Percentiles rank a stretch among this genome's conserved stretches.
Evolutionary conservation across 1,140 invertebrate species (phyloP).

Genomic region (Drosophila tropicalis): DNA sequence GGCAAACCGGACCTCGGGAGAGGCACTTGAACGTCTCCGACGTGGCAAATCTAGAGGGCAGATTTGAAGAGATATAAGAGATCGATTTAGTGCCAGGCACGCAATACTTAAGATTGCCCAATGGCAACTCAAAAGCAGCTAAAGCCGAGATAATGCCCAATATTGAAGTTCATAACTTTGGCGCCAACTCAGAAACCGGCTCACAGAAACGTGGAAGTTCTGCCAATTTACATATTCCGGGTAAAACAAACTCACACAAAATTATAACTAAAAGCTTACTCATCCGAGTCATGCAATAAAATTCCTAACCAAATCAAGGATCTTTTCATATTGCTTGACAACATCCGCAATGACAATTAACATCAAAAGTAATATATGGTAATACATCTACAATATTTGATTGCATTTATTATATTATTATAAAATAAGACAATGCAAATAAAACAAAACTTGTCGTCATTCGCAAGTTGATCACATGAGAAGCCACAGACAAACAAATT

Average conservation of each 20-base stretch:
- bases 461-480: conserved; percentile 57
- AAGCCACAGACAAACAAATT: conserved; percentile 36
- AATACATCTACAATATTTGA: conserved; percentile 40
- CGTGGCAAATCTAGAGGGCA: conserved; percentile 37
- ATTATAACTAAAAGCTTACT: conserved; percentile 17
- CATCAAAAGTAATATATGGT: conserved; percentile 43
- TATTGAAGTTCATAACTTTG: conserved; percentile 27
- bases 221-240: not conserved
- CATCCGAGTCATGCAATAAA: not conserved
- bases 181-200: conserved; percentile 36
- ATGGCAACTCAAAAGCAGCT: conserved; percentile 21
- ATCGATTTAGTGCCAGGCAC: conserved; percentile 67
- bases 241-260: not conserved
- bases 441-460: conserved; percentile 40
- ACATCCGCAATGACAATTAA: conserved; percentile 63
- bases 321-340: not conserved
- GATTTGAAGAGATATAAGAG: conserved; percentile 46
- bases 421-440: conserved; percentile 30
- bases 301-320: not conserved
- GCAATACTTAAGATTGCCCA: conserved; percentile 48
- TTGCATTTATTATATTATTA: conserved; percentile 63
- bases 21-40: conserved; percentile 5
- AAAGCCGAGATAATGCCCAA: conserved; percentile 16
- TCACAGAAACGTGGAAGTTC: not conserved
- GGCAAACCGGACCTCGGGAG: conserved; percentile 62